A percentile compares a stretch with the other conserved stretches of the same genome.
These are phyloP conservation scores for Tetramorium parvispinum DNA, from an alignment of 1,140 invertebrate species.

Conservation along the genomic window DNA sequence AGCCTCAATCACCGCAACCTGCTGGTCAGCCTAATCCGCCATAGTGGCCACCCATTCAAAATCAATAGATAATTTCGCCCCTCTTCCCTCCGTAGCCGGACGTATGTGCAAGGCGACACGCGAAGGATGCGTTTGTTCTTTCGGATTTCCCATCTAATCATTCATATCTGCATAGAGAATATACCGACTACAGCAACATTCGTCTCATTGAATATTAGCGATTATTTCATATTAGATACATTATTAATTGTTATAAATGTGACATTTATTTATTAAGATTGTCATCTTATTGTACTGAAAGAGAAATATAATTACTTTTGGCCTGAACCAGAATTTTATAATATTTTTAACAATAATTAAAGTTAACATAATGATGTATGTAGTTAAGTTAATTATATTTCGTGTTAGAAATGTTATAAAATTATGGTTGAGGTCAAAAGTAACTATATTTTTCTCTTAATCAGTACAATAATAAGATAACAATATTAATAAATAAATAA, in stretches of 20 bases:
- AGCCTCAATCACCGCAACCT: conserved; percentile 85
- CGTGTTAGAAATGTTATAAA: too few species aligned
- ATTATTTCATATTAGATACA: neutral
- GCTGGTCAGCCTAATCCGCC: conserved; percentile 83
- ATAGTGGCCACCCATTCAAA: conserved; percentile 82
- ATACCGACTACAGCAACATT: neutral
- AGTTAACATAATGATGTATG: too few species aligned
- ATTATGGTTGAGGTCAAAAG: too few species aligned
- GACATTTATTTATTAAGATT: neutral
- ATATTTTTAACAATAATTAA: too few species aligned
- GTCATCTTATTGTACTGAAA: too few species aligned
- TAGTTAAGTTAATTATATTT: too few species aligned
- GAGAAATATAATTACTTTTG: too few species aligned
- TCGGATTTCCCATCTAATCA: neutral
- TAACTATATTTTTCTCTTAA: neutral
- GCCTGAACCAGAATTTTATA: too few species aligned
- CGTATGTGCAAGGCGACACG: conserved; percentile 64
- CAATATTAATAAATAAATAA: neutral
- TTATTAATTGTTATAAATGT: neutral
- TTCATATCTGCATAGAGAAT: neutral
- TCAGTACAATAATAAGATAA: neutral
- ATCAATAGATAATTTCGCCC: conserved; percentile 84
- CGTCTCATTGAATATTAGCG: neutral
- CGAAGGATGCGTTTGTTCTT: conserved; percentile 53
- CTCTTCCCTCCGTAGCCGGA: conserved; percentile 52